A percentile compares a stretch with the other conserved stretches of the same genome.
Evolutionary conservation across 2,797 vertebrate species (phyloP).

Genomic region (Sebastes flavidus): DNA sequence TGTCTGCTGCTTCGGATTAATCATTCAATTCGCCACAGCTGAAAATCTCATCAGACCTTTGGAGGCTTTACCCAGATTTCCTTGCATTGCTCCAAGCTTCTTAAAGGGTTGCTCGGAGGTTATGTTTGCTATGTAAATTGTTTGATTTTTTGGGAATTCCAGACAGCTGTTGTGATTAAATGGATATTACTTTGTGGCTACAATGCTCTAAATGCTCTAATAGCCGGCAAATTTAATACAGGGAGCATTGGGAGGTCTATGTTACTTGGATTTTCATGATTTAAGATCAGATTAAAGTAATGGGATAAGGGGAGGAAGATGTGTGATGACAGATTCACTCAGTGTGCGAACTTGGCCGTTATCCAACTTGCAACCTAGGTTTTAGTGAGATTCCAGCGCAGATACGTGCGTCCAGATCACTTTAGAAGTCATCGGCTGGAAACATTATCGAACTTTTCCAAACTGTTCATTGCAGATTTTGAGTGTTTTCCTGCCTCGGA

Average conservation of each 20-base stretch:
- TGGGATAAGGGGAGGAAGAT: constrained; percentile 25
- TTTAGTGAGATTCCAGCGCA: constrained; percentile 22
- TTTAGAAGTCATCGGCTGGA: constrained; percentile 43
- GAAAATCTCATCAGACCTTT: constrained; percentile 45
- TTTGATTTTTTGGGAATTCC: not conserved
- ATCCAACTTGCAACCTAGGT: constrained; percentile 47
- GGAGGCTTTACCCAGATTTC: constrained; percentile 27
- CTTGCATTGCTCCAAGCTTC: constrained; percentile 25
- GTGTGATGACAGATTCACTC: constrained; percentile 36
- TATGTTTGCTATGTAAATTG: constrained; percentile 15
- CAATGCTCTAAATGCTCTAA: not conserved
- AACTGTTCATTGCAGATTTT: constrained; percentile 21
- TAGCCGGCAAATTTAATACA: not conserved
- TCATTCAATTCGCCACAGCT: constrained; percentile 43
- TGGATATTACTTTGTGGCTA: not conserved
- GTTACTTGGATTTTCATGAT: constrained; percentile 16
- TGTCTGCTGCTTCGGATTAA: constrained; percentile 34
- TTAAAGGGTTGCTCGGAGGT: constrained; percentile 28
- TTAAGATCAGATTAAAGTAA: constrained; percentile 43
- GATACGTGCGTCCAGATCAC: constrained; percentile 26
- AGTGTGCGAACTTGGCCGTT: constrained; percentile 22
- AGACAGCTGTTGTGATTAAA: not conserved
- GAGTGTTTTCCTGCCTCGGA: constrained; percentile 10
- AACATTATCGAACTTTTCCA: constrained; percentile 33
- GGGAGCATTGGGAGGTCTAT: not conserved